phyloP scores from a whole-genome alignment of 2,888 invertebrate species.

The Apodemia duryi region DNA sequence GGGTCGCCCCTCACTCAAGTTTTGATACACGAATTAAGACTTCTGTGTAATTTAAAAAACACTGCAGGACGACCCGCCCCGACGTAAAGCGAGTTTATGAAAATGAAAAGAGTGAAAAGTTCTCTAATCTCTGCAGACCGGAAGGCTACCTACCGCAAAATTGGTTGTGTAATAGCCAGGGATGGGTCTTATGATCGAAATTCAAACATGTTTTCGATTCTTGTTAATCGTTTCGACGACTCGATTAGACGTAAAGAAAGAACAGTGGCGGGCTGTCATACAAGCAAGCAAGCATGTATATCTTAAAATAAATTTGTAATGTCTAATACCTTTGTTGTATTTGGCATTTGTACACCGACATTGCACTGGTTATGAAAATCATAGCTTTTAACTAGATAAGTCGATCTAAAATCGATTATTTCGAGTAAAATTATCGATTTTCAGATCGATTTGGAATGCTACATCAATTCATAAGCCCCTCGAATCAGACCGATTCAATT shows the following conservation, averaged over 20 bases:
- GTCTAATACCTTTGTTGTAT: too few species aligned
- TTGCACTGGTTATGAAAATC: too few species aligned
- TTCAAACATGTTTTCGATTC: background rate
- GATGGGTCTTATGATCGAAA: background rate
- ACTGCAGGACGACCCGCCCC: slow-evolving; percentile 75
- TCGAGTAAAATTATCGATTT: too few species aligned
- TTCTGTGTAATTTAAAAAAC: slow-evolving; percentile 43
- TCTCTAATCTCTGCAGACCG: background rate
- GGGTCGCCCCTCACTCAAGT: slow-evolving; percentile 67
- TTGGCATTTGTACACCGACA: too few species aligned
- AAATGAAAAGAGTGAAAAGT: slow-evolving; percentile 5
- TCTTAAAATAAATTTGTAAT: too few species aligned
- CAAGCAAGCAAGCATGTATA: too few species aligned
- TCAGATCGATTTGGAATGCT: too few species aligned
- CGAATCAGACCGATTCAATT: too few species aligned
- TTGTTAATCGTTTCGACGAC: background rate
- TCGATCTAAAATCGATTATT: too few species aligned
- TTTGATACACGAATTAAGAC: slow-evolving; percentile 53
- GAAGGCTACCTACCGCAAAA: background rate
- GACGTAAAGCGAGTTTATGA: slow-evolving; percentile 48
- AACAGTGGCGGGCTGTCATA: too few species aligned
- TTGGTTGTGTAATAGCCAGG: slow-evolving; percentile 2
- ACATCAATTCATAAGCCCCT: too few species aligned
- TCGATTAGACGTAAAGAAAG: background rate
- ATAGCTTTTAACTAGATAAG: too few species aligned